These are phyloP conservation scores for Popillia japonica DNA, from an alignment of 1,140 invertebrate species.

Conservation along the genomic window DNA sequence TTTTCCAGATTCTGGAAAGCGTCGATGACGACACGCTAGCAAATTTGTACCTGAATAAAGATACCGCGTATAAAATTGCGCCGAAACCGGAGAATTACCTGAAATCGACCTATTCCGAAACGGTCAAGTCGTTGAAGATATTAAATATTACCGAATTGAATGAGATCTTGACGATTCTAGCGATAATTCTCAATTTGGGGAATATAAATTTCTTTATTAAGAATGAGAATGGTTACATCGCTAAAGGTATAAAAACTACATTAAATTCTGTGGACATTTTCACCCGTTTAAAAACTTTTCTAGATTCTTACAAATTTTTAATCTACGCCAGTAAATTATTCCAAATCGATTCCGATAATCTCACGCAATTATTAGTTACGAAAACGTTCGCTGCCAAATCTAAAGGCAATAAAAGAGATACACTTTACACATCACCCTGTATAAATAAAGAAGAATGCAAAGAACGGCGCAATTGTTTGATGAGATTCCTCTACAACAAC, in stretches of 20 bases:
- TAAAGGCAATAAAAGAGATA: conserved; percentile 33
- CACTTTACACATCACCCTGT: conserved; percentile 43
- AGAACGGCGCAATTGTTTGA: conserved; percentile 46
- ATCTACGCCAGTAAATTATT: conserved; percentile 35
- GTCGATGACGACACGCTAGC: conserved; percentile 18
- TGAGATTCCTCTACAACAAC: conserved; percentile 47
- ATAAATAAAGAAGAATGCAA: conserved; percentile 46
- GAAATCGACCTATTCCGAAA: conserved; percentile 35
- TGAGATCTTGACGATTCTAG: conserved; percentile 29
- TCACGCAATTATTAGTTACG: conserved; percentile 36
- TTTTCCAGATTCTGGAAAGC: conserved; percentile 36
- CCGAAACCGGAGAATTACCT: conserved; percentile 21
- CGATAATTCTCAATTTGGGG: conserved; percentile 37
- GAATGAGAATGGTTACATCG: conserved; percentile 6
- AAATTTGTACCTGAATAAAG: conserved; percentile 10
- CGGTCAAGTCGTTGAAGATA: conserved; percentile 31
- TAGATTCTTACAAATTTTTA: conserved; percentile 34
- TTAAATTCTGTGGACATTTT: not conserved
- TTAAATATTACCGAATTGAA: conserved; percentile 36
- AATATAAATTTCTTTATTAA: conserved; percentile 33
- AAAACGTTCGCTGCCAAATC: conserved; percentile 37
- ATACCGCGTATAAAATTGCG: conserved; percentile 18
- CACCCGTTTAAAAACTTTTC: not conserved
- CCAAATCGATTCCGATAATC: not conserved
- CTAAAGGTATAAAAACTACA: conserved; percentile 2